A percentile compares a stretch with the other conserved stretches of the same genome.
Evolutionary conservation across 1,140 invertebrate genomes (phyloP).

Genomic region (Lepidurus arcticus): DNA sequence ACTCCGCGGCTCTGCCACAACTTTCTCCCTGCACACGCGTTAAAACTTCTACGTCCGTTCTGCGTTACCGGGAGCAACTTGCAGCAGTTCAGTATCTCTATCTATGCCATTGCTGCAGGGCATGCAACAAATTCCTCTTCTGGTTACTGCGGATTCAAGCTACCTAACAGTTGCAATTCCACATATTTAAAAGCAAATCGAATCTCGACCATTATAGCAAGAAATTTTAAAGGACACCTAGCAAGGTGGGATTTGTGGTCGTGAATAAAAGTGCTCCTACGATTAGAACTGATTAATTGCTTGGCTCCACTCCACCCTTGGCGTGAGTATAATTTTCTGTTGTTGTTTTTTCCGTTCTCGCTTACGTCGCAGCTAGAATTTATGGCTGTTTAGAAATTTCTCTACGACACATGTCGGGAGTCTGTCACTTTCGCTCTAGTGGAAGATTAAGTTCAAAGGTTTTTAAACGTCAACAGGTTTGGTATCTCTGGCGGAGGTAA

Average conservation of each 20-base stretch:
- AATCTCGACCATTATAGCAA: neutral
- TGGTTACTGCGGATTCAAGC: neutral
- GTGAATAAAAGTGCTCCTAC: neutral
- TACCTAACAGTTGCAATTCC: neutral
- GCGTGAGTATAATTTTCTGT: neutral
- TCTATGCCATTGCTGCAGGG: neutral
- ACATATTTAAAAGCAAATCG: neutral
- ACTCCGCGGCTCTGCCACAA: neutral
- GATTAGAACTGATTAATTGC: too few relatives aligned
- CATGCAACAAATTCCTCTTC: neutral
- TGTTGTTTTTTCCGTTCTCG: neutral
- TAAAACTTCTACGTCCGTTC: neutral
- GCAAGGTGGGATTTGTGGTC: neutral
- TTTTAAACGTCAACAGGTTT: neutral
- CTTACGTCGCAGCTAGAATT: neutral
- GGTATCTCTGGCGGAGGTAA: neutral
- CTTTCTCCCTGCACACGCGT: neutral
- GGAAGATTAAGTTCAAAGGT: neutral
- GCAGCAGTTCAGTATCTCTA: constrained; percentile 13
- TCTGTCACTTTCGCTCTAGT: neutral
- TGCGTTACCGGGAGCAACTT: neutral
- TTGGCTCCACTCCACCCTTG: neutral
- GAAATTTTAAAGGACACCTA: neutral
- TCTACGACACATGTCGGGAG: neutral
- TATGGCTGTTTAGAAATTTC: neutral